Base-by-base conservation (phyloP, 2,888 invertebrate species). In the Caenorhabditis sp. region DNA sequence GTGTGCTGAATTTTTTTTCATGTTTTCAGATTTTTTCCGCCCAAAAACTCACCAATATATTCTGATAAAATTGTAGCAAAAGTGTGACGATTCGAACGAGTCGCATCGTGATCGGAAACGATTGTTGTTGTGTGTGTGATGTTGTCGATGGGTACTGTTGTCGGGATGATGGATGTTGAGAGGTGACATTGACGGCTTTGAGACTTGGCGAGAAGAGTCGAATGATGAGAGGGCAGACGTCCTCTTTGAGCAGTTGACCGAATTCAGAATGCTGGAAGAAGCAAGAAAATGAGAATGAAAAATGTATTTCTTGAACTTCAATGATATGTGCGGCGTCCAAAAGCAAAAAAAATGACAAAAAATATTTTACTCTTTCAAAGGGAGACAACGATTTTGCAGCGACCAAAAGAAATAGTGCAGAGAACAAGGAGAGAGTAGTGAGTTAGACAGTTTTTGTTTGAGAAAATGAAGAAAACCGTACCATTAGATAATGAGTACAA, bases 121-220 rank as follows among this genome's bases (percentile, higher is more conserved):
- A 95, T 0, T 97, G 97, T 0, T 97, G 97, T 77, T 95, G 93
- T 88, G 96, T 96, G 92, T 91, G 24, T 81, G 74, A 68, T 23
- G 69, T 53, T 24, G 92, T 90, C 1, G 58, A 58, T 1, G 58
- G 51, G 17, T 43, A 43, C 17, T 43, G 43, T n/a, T 37, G 67
- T 21, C 69, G 49, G 4, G 68, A 50, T 17, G 72, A 66, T 14
- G 78, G 75, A 61, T 76, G 72, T 53, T 72, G 75, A 6, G 74
- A 67, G 12, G 66, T 36, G 17, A 77, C 59, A 63, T 73, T 68
- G 63, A 71, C 64, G 14, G 67, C 95, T 84, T 97, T 97, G n/a
- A 97, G 93, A 88, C 96, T 97, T 14, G 97, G 97, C 26, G 97
- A 97, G 89, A 99, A 97, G 71, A 99, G 90, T 89, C 96, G 94